Conservation (phyloP, 53 echinoderm and acorn worm species). For the Crossaster papposus region DNA sequence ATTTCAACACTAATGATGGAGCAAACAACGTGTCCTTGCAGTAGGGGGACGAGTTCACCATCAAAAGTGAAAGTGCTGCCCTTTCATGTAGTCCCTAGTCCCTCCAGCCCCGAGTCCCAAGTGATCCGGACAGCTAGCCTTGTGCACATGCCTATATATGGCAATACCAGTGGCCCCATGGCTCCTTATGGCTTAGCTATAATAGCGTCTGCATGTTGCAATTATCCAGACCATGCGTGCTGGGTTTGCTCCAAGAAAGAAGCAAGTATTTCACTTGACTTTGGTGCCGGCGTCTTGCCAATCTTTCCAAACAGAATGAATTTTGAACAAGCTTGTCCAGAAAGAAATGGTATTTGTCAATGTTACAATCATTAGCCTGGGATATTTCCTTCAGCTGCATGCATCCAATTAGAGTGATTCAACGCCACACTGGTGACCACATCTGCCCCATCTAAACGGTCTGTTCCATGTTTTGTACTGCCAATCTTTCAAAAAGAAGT, state of each 20-base stretch:
- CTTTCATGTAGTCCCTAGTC: background rate
- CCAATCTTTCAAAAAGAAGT: too few species aligned
- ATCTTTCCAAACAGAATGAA: background rate
- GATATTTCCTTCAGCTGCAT: background rate
- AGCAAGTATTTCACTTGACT: background rate
- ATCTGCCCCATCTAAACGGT: too few species aligned
- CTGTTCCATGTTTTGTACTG: too few species aligned
- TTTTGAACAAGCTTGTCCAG: background rate
- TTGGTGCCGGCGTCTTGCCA: background rate
- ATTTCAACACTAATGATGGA: background rate
- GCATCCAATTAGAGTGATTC: too few species aligned
- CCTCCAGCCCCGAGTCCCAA: background rate
- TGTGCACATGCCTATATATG: slow-evolving; percentile 53
- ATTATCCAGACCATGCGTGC: background rate
- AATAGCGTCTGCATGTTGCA: background rate
- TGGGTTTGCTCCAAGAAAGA: background rate
- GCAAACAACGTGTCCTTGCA: background rate
- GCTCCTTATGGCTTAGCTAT: background rate
- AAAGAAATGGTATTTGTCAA: background rate
- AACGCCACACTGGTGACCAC: too few species aligned
- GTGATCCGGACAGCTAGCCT: background rate
- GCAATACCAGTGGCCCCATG: slow-evolving; percentile 31
- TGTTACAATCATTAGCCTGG: background rate
- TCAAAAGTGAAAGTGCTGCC: slow-evolving; percentile 37
- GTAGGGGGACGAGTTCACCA: background rate